Evolutionary conservation across 2,113 vertebrate species (phyloP).

Genomic region (Cebidichthys violaceus): DNA sequence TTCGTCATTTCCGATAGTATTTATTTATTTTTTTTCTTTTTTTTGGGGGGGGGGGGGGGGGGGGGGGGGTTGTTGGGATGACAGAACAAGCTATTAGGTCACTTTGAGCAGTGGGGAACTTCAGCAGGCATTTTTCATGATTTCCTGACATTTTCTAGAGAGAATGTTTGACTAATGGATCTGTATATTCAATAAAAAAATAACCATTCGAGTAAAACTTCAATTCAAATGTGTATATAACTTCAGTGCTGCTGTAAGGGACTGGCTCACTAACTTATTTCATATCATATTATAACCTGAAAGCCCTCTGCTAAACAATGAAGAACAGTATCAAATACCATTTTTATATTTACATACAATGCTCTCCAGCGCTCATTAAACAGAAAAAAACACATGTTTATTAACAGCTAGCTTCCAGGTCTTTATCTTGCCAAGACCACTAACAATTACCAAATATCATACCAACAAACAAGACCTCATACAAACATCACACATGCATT

Average conservation of each 20-base stretch:
- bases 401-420: not conserved
- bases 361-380: conserved; percentile 19
- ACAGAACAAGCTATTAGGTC: not conserved
- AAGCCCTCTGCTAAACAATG: conserved; percentile 7
- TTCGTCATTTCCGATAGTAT: too few relatives aligned
- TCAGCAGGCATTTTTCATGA: conserved; percentile 2
- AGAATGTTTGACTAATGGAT: conserved; percentile 2
- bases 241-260: not conserved
- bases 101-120: conserved; percentile 1
- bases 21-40: too few relatives aligned
- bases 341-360: conserved; percentile 11
- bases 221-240: not conserved
- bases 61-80: not conserved
- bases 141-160: conserved; percentile 22
- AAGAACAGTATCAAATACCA: not conserved
- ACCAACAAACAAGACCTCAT: conserved; percentile 16
- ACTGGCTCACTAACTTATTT: not conserved
- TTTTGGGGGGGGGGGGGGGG: too few relatives aligned
- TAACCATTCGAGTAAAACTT: not conserved
- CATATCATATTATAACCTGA: not conserved
- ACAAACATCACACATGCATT: conserved; percentile 1
- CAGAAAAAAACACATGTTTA: not conserved
- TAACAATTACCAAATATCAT: conserved; percentile 23
- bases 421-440: conserved; percentile 19
- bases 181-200: not conserved